Percentiles rank a stretch among this genome's conserved stretches.
Conservation (phyloP, 2,113 vertebrate genomes). For the Chelonoidis abingdonii region DNA sequence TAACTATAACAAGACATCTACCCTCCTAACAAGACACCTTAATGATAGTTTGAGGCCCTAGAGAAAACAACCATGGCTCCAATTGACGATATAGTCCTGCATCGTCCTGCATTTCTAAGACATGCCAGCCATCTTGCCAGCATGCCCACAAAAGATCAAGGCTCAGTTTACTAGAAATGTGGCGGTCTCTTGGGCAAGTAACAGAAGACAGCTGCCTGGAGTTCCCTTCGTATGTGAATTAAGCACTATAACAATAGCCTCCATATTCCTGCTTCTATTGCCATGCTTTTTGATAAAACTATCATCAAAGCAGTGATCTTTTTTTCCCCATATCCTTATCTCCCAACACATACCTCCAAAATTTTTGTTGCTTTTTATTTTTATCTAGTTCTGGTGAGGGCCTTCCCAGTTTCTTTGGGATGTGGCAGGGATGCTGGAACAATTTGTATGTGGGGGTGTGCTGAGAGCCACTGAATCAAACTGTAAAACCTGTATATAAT, state of each 20-base stretch:
- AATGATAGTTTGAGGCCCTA: not conserved
- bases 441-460: too few relatives aligned
- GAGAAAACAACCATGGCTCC: not conserved
- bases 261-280: not conserved
- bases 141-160: not conserved
- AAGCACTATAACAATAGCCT: not conserved
- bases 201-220: not conserved
- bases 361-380: not conserved
- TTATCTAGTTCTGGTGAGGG: not conserved
- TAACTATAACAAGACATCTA: not conserved
- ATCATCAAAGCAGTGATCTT: not conserved
- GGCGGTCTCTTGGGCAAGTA: not conserved
- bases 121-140: not conserved
- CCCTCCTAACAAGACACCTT: conserved; percentile 48
- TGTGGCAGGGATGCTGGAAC: not conserved
- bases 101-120: not conserved
- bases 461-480: too few relatives aligned
- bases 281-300: not conserved
- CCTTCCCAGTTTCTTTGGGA: not conserved
- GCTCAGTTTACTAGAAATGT: not conserved
- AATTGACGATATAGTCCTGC: not conserved
- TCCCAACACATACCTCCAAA: not conserved
- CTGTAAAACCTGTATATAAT: too few relatives aligned
- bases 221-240: not conserved
- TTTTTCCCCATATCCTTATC: too few relatives aligned